phyloP scores from a whole-genome alignment of 2,797 vertebrate species.

The Catharus ustulatus region DNA sequence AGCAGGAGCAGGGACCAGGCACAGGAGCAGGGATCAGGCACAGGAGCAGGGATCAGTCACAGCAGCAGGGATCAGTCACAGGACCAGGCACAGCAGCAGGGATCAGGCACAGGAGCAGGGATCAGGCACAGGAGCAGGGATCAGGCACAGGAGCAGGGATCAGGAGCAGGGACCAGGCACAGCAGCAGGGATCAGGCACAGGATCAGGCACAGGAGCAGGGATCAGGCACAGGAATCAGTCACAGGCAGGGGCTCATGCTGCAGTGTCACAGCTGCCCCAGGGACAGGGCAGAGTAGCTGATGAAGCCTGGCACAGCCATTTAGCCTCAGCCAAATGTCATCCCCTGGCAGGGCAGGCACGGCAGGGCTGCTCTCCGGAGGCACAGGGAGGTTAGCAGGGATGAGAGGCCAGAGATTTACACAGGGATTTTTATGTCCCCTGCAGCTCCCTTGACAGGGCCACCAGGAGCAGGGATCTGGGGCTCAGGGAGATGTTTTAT shows the following conservation, averaged over 20 bases:
- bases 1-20: too few relatives aligned
- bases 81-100: too few relatives aligned
- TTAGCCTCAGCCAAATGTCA: background rate
- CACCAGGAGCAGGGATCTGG: background rate
- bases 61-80: too few relatives aligned
- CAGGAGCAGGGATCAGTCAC: too few relatives aligned
- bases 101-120: too few relatives aligned
- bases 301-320: background rate
- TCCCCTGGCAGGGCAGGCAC: background rate
- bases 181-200: too few relatives aligned
- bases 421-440: background rate
- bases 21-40: too few relatives aligned
- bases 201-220: too few relatives aligned
- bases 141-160: too few relatives aligned
- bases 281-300: background rate
- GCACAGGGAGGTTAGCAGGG: background rate
- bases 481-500: background rate
- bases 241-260: accelerated
- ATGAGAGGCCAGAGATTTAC: slow-evolving; percentile 11
- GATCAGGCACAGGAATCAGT: too few relatives aligned
- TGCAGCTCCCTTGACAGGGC: background rate
- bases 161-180: too few relatives aligned
- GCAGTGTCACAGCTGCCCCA: background rate
- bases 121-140: too few relatives aligned
- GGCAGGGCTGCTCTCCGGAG: background rate